Base-by-base conservation (phyloP, 2,888 invertebrate species). In the Trachelus stipa region DNA sequence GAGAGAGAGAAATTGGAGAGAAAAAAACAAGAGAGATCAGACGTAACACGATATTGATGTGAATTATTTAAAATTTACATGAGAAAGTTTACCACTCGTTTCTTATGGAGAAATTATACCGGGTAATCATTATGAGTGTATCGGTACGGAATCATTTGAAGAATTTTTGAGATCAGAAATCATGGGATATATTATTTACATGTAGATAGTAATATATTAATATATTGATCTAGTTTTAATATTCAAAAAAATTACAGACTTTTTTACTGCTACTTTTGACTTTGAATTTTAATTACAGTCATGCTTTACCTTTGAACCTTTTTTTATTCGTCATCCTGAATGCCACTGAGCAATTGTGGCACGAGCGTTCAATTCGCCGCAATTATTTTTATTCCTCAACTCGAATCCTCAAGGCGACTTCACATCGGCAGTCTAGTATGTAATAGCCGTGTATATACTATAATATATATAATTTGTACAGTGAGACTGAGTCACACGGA, bases 341-440 rank as follows among this genome's bases (percentile, higher is more conserved):
- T 56, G 56, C 56, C 56, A 56, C 23, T 23, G 9, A 23, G 56
- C 23, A 23, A 56, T 56, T 34, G 31, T 30, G 12, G 12, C 31
- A 34, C 71, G 71, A 31, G 71, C 31, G 33, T 1, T 71, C 31
- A 71, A 81, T 78, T 81, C 77, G 76, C 78, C 75, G 69, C 76
- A 80, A 78, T 78, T 78, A 76, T 76, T 78, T 76, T 76, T 76
- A 78, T 78, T 78, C 80, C 79, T 80, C 78, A 76, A 80, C 78
- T 73, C 68, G 34, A 73, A 77, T 73, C 78, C 74, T 79, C 79
- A 78, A 77, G 74, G 73, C 73, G 77, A 37, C 73, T 69, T 75
- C 77, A 68, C 75, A 73, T 69, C 68, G 74, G 34, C 34, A 35
- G 71, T 34, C 69, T 77, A 40, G 35, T n/a, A 68, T 56, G 71